Conservation (phyloP, 2,113 vertebrate species). For the Burhinus bistriatus region DNA sequence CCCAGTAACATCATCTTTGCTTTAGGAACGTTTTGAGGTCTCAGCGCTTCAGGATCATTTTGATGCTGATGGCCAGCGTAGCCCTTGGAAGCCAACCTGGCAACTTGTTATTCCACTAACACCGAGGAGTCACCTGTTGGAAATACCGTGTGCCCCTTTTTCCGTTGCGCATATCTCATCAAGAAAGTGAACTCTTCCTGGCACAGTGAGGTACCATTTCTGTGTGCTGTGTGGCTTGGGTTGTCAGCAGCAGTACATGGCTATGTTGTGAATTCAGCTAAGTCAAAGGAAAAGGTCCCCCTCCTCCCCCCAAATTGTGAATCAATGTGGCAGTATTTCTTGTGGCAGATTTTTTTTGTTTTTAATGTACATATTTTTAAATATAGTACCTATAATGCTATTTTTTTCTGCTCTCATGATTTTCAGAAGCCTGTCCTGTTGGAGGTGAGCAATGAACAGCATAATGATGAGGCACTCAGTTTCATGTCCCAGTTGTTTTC, state of each 20-base stretch:
- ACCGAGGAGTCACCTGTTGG: not conserved
- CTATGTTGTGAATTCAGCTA: not conserved
- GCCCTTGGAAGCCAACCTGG: not conserved
- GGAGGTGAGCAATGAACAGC: not conserved
- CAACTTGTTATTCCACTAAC: fast-evolving
- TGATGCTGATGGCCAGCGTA: fast-evolving
- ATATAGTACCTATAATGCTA: not conserved
- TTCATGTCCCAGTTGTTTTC: not conserved
- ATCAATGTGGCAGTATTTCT: not conserved
- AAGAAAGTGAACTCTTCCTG: not conserved
- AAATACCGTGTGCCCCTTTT: not conserved
- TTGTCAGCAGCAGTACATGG: not conserved
- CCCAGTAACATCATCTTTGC: not conserved
- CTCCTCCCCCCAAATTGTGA: not conserved
- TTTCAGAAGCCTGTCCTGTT: not conserved
- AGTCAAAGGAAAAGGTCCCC: not conserved
- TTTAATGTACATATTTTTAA: fast-evolving
- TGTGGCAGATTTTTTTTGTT: not conserved
- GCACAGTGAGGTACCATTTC: fast-evolving
- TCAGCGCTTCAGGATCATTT: fast-evolving
- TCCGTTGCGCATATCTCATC: not conserved
- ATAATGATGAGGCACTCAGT: not conserved
- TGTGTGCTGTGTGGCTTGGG: not conserved
- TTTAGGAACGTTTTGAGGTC: not conserved
- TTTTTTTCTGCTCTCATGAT: not conserved